Evolutionary conservation across 2,113 vertebrate species (phyloP), one percentile per base, ranked within the genome.

Genomic region (Zootoca vivipara): DNA sequence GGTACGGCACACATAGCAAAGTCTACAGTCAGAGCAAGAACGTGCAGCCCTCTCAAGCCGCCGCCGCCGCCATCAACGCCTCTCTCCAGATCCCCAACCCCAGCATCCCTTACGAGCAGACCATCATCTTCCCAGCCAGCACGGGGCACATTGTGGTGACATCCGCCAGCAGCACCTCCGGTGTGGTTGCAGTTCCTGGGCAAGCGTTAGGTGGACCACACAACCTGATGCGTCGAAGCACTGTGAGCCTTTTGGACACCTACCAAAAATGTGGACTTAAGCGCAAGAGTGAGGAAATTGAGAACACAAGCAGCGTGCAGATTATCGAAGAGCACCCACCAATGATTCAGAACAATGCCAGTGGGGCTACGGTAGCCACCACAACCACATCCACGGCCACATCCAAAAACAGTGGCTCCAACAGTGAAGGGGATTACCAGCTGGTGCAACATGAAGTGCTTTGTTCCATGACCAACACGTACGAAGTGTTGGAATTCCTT

Each of bases 221-320:
- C 93, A 99, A 99, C 98, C 98, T 99, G 95, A 99, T 98, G 90
- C 98, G 99, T 91, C 99, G 99, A 94, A 99, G 98, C 97, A 99
- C 99, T 87, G 98, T 99, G 96, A 99, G 98, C 96, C 98, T 99
- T 94, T 98, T 99, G 87, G 99, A 99, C 93, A 99, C 98, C 91
- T 99, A 99, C 98, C 99, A 99, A 97, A 98, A 98, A 98, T 99
- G 99, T 89, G 98, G 99, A 96, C 98, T 99, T 97, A 99, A 99
- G 94, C 98, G 99, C 86, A 99, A 99, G 96, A 99, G 99, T 13
- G 99, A 99, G 95, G 99, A 99, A 97, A 97, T 99, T 0, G 99
- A 99, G 95, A 97, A 98, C 97, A 98, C 98, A 86, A 98, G 98
- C 97, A 99, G 98, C 40, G 98, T 99, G 96, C 98, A 99, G 97